A percentile compares a stretch with the other conserved stretches of the same genome.
phyloP scores from a whole-genome alignment of 2,888 invertebrate genomes.

The Gibbula magus region DNA sequence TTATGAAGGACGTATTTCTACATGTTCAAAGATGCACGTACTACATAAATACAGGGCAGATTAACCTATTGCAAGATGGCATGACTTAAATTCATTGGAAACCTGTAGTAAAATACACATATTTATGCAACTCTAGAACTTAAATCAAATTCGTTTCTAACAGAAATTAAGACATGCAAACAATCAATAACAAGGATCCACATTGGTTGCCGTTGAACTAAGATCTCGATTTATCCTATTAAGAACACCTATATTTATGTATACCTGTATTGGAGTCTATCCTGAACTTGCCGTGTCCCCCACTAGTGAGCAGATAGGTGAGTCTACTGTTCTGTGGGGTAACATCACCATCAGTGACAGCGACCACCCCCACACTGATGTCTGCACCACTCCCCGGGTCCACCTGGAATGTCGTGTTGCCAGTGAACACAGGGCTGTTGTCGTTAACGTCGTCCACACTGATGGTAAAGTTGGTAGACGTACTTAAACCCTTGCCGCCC shows the following conservation, averaged over 20 bases:
- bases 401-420: background rate
- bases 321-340: slow-evolving; percentile 15
- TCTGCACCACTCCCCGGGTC: background rate
- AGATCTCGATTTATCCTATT: too few relatives aligned
- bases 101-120: too few relatives aligned
- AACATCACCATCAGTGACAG: slow-evolving; percentile 17
- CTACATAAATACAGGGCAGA: too few relatives aligned
- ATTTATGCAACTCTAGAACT: too few relatives aligned
- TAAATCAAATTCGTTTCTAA: too few relatives aligned
- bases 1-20: too few relatives aligned
- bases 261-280: slow-evolving; percentile 10
- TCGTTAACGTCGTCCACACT: slow-evolving; percentile 26
- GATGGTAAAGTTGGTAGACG: slow-evolving; percentile 34
- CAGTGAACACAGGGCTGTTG: slow-evolving; percentile 21
- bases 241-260: background rate
- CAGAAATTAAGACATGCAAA: too few relatives aligned
- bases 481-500: slow-evolving; percentile 35
- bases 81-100: too few relatives aligned
- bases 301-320: slow-evolving; percentile 7
- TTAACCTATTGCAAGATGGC: too few relatives aligned
- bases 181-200: too few relatives aligned
- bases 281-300: slow-evolving; percentile 27
- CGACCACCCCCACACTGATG: background rate
- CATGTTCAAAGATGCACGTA: too few relatives aligned
- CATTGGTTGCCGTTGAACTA: too few relatives aligned